Base-by-base conservation (phyloP, 2,888 invertebrate species). In the Drosophila mimetica region DNA sequence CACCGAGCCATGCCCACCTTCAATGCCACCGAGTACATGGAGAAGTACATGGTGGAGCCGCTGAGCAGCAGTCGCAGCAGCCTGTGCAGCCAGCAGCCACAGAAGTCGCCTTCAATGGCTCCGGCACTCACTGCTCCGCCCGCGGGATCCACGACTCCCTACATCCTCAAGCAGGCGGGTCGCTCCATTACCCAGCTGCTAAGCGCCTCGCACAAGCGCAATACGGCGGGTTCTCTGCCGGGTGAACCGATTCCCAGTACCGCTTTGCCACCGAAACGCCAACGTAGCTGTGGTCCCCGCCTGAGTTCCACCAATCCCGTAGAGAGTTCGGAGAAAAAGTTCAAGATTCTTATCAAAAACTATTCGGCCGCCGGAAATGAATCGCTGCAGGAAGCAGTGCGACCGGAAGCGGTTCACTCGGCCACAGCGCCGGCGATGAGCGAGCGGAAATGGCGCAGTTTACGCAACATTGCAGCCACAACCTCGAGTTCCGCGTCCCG, bases 1-100 rank as follows among this genome's bases (percentile, higher is more conserved):
- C 89, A 89, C 41, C 89, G 89, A 9, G 87, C 88, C 34, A 90
- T 91, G 91, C 90, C 90, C 66, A 89, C 90, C 16, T 90, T 89
- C 61, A 90, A 91, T 71, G 90, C 90, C 34, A 90, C 90, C 7
- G 90, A 90, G 11, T 90, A 90, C 30, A 86, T 90, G 50, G 91
- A 90, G 60, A 90, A 88, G 65, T 85, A 78, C 25, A 76, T 90
- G 67, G 76, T 77, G 34, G 86, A 79, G 28, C 75, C 84, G 1
- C 37, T 74, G 28, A 87, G 76, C 48, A 90, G 89, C 65, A 84
- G 81, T 48, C 80, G 83, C 7, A 87, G 86, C 61, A 86, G 79
- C 67, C 71, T 77, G 5, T 70, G 79, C 61, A 84, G 76, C 63
- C 72, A 5, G 59, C 61, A 13, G 48, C 65, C 20, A 16, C 58